phyloP scores from a whole-genome alignment of 1,140 invertebrate species.

The Eueides isabella region DNA sequence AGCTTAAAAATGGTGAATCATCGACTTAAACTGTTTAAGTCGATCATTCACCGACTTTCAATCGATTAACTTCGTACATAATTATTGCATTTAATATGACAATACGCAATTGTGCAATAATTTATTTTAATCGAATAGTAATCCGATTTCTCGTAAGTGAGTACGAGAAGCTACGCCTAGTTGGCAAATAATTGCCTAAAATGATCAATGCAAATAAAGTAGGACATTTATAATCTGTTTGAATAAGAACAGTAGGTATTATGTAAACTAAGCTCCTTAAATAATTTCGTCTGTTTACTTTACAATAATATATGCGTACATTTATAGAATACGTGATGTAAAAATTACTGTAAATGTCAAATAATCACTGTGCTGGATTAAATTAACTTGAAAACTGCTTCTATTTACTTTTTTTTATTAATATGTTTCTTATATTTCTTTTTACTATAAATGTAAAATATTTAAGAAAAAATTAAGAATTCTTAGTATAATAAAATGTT shows the following conservation, averaged over 20 bases:
- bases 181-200: background rate
- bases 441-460: too few species aligned
- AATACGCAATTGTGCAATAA: background rate
- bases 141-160: background rate
- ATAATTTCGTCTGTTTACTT: background rate
- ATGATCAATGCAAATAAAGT: background rate
- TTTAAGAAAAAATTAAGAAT: too few species aligned
- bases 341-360: background rate
- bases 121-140: background rate
- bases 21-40: conserved; percentile 15
- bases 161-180: background rate
- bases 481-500: too few species aligned
- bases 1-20: conserved; percentile 8
- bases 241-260: background rate
- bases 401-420: background rate
- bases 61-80: conserved; percentile 17
- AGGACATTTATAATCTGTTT: background rate
- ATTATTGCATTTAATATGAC: conserved; percentile 16
- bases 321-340: background rate
- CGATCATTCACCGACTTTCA: conserved; percentile 17
- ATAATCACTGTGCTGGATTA: background rate
- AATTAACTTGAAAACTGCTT: background rate
- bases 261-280: background rate
- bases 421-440: too few species aligned
- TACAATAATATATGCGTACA: too few species aligned